Evolutionary conservation across 2,797 vertebrate genomes (phyloP).

Genomic region (Choloepus didactylus): DNA sequence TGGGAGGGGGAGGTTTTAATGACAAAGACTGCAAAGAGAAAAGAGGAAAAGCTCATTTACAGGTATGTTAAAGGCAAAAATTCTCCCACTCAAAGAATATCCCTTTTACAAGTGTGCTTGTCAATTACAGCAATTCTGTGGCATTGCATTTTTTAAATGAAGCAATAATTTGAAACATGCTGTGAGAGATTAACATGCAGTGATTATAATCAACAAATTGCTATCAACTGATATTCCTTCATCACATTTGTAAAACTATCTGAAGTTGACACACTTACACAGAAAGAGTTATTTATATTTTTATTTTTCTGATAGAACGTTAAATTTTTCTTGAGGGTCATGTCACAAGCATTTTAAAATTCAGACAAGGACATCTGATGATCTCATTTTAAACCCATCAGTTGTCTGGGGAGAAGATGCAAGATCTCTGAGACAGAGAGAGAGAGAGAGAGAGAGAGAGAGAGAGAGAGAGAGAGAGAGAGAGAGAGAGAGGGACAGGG

Average conservation of each 20-base stretch:
- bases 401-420: conserved; percentile 11
- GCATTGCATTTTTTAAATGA: conserved; percentile 69
- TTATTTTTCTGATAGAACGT: conserved; percentile 22
- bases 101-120: conserved; percentile 44
- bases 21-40: conserved; percentile 58
- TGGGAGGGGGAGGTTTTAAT: neutral
- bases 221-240: conserved; percentile 44
- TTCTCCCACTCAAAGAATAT: conserved; percentile 55
- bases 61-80: conserved; percentile 63
- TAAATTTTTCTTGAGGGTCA: conserved; percentile 65
- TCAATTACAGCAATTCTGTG: conserved; percentile 75
- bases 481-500: neutral
- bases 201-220: conserved; percentile 77
- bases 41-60: conserved; percentile 70
- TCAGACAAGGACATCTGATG: conserved; percentile 72
- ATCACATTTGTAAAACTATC: conserved; percentile 26
- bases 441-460: neutral
- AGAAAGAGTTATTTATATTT: neutral
- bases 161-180: conserved; percentile 71
- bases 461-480: neutral
- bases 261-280: neutral
- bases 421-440: neutral
- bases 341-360: conserved; percentile 70
- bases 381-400: conserved; percentile 66
- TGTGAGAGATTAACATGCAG: conserved; percentile 64